phyloP scores from a whole-genome alignment of 2,797 vertebrate genomes.

The Chelon labrosus region DNA sequence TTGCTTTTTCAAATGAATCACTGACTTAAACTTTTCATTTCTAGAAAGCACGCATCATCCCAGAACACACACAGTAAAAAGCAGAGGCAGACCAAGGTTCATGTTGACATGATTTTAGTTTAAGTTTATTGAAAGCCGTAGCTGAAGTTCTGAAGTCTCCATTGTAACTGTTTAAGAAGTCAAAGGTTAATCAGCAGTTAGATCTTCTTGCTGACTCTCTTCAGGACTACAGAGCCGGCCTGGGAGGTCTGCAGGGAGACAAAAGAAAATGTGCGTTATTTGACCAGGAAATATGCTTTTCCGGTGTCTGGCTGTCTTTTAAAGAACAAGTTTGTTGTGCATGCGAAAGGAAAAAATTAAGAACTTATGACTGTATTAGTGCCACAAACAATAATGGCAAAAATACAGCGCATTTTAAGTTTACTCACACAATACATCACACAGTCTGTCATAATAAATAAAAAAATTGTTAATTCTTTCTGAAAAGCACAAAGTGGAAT shows the following conservation, averaged over 20 bases:
- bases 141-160: conserved; percentile 37
- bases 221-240: conserved; percentile 74
- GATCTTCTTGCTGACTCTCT: conserved; percentile 85
- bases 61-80: background rate
- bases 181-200: conserved; percentile 57
- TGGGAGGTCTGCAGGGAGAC: conserved; percentile 76
- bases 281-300: background rate
- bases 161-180: conserved; percentile 42
- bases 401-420: too few relatives aligned
- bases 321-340: background rate
- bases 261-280: background rate
- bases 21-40: background rate
- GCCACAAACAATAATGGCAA: too few relatives aligned
- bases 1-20: background rate
- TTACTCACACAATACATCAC: too few relatives aligned
- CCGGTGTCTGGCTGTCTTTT: background rate
- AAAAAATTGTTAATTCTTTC: too few relatives aligned
- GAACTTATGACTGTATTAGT: too few relatives aligned
- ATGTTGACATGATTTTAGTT: conserved; percentile 9
- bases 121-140: conserved; percentile 63
- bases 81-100: conserved; percentile 16
- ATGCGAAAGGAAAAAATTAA: too few relatives aligned
- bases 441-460: too few relatives aligned
- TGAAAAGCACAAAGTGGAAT: too few relatives aligned
- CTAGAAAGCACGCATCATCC: background rate